Percentiles rank a stretch among this genome's conserved stretches.
phyloP scores from a whole-genome alignment of 1,140 invertebrate species.

The Micrasema longulum region DNA sequence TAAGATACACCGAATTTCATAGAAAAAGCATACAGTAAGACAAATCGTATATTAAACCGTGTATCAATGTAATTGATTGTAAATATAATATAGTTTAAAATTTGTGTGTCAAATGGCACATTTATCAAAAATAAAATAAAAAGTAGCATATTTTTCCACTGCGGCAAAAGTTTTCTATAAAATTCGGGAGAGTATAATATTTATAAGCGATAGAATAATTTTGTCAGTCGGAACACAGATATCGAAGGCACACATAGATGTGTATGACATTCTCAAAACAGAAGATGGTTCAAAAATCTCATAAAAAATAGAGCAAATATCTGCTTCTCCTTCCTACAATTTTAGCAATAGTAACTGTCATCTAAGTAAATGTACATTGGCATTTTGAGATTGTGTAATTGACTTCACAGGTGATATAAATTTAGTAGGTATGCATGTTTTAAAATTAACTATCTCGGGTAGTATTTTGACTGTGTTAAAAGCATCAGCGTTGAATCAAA shows the following conservation, averaged over 20 bases:
- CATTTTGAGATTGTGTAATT: slow-evolving; percentile 21
- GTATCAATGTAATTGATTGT: slow-evolving; percentile 37
- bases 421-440: neutral
- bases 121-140: slow-evolving; percentile 55
- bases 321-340: too few species aligned
- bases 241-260: slow-evolving; percentile 54
- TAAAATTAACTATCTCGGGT: neutral
- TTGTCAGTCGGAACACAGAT: slow-evolving; percentile 54
- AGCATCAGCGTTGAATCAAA: too few species aligned
- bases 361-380: slow-evolving; percentile 15
- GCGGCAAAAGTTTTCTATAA: slow-evolving; percentile 37
- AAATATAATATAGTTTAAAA: slow-evolving; percentile 38
- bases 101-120: slow-evolving; percentile 45
- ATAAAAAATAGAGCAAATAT: slow-evolving; percentile 19
- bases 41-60: slow-evolving; percentile 41
- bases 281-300: slow-evolving; percentile 32
- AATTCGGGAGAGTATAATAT: slow-evolving; percentile 38
- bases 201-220: slow-evolving; percentile 50
- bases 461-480: too few species aligned
- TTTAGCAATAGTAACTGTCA: neutral
- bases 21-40: slow-evolving; percentile 55
- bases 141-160: slow-evolving; percentile 10
- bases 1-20: slow-evolving; percentile 53
- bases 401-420: slow-evolving; percentile 6
- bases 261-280: slow-evolving; percentile 48